Evolutionary conservation across 2,113 vertebrate species (phyloP).

Genomic region (Lamprologus tigripictilis): DNA sequence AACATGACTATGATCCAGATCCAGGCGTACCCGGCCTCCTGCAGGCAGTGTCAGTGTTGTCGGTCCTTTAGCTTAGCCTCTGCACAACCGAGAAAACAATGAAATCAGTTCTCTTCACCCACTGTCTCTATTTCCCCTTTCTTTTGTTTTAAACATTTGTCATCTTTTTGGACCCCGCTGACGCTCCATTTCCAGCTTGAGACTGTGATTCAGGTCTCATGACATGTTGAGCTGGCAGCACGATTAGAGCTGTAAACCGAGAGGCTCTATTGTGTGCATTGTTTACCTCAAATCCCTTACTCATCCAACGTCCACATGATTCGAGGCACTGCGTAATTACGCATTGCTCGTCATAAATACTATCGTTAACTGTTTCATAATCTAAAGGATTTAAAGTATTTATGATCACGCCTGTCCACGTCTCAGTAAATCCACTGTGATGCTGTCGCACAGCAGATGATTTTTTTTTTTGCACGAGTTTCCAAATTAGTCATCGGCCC

Average conservation of each 20-base stretch:
- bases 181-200: accelerated
- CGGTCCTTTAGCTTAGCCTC: background rate
- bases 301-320: background rate
- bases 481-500: background rate
- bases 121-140: background rate
- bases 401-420: background rate
- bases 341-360: background rate
- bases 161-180: background rate
- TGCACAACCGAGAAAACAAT: background rate
- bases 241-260: background rate
- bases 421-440: background rate
- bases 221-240: background rate
- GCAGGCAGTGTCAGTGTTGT: background rate
- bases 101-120: background rate
- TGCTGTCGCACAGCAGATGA: background rate
- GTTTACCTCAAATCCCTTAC: background rate
- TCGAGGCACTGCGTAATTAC: accelerated
- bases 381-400: background rate
- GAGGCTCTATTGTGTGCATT: background rate
- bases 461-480: background rate
- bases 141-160: background rate
- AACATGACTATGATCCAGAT: background rate
- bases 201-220: accelerated
- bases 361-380: background rate
- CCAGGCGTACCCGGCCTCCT: background rate